These are phyloP conservation scores for Blera fallax DNA, from an alignment of 2,888 invertebrate species.

Conservation along the genomic window DNA sequence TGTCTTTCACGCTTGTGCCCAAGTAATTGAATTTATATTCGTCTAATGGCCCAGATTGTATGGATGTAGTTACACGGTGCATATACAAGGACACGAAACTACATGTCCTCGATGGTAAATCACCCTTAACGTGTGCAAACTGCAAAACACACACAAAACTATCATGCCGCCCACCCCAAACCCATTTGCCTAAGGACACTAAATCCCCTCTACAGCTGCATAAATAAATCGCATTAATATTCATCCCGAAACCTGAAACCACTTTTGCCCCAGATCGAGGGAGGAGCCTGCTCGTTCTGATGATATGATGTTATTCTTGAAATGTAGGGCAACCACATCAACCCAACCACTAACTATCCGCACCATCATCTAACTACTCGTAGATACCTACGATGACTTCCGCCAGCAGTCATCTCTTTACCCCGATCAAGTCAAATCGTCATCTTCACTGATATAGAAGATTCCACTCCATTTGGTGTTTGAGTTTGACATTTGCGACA, in stretches of 20 bases:
- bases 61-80: conserved; percentile 35
- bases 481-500: conserved; percentile 69
- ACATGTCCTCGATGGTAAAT: conserved; percentile 20
- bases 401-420: neutral
- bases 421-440: conserved; percentile 41
- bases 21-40: conserved; percentile 59
- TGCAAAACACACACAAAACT: neutral
- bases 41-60: conserved; percentile 47
- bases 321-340: conserved; percentile 66
- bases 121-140: conserved; percentile 20
- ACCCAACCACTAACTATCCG: conserved; percentile 61
- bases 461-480: conserved; percentile 71
- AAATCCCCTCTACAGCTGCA: conserved; percentile 66
- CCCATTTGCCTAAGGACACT: conserved; percentile 58
- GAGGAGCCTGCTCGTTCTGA: neutral
- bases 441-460: conserved; percentile 55
- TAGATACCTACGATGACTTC: conserved; percentile 26
- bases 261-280: conserved; percentile 36
- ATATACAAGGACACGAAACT: conserved; percentile 25
- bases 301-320: conserved; percentile 48
- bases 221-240: conserved; percentile 72
- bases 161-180: neutral
- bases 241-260: conserved; percentile 67
- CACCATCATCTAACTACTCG: conserved; percentile 49
- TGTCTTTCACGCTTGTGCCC: conserved; percentile 22